Evolutionary conservation across 2,113 vertebrate genomes (phyloP).

Genomic region (Athene noctua): DNA sequence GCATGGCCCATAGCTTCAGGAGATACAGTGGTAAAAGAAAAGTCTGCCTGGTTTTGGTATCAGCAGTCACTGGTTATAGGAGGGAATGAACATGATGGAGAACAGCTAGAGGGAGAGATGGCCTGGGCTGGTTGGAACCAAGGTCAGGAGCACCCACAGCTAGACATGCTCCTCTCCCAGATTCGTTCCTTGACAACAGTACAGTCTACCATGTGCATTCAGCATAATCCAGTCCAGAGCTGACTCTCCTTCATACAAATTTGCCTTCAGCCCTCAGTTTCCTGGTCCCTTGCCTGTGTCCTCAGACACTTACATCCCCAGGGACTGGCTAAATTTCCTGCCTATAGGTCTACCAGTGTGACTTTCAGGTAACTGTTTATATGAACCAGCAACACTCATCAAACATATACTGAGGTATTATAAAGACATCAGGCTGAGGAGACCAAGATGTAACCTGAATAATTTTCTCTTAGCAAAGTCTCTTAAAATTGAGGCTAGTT

Average conservation of each 20-base stretch:
- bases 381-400: not conserved
- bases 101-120: not conserved
- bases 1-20: not conserved
- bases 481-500: not conserved
- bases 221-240: not conserved
- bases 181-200: not conserved
- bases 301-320: not conserved
- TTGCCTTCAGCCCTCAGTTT: not conserved
- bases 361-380: not conserved
- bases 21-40: not conserved
- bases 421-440: not conserved
- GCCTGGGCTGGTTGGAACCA: not conserved
- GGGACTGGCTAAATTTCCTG: not conserved
- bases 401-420: not conserved
- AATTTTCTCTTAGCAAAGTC: not conserved
- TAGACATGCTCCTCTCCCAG: not conserved
- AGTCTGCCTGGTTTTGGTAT: not conserved
- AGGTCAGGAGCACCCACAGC: not conserved
- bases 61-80: accelerated
- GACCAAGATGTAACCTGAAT: not conserved
- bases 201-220: not conserved
- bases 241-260: not conserved
- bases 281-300: not conserved
- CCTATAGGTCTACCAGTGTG: not conserved
- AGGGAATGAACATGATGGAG: not conserved